Evolutionary conservation across 2,888 invertebrate genomes (phyloP), one percentile per base, ranked within the genome.

Genomic region (Disparrhopalites patrizii): DNA sequence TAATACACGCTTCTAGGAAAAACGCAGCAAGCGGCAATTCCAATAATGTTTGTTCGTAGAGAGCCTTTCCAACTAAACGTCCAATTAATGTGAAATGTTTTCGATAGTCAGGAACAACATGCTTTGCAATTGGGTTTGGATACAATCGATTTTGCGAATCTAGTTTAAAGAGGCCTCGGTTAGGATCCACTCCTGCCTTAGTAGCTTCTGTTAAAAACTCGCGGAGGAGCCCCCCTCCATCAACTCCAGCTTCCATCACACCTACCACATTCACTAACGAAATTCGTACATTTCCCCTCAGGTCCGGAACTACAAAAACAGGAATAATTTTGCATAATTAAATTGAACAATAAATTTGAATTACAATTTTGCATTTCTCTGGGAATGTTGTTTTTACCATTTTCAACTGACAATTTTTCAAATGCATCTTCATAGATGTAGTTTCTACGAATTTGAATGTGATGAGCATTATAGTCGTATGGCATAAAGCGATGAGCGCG

Each of bases 391-490:
- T n/a, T 72, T 80, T 79, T 80, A 92, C 92, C 92, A 82, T 94
- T 95, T 76, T 91, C 91, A 1, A 86, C 85, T 1, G 94, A 90
- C 3, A 98, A 83, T 79, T 93, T 93, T 61, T 95, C 94, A 78
- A 93, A 97, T 0, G 98, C 93, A 80, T 99, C 99, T 81, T 98
- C 98, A 79, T 99, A 99, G n/a, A 99, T 83, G 81, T 94, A 93
- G 72, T 91, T 89, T 64, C 99, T 83, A 66, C 94, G 82, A 7
- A 93, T 89, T 31, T 87, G 87, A 36, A 93, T 84, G 74, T 85
- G 84, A 72, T 90, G 72, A 83, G 90, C 89, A 68, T 87, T 86
- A 15, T 86, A 83, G 72, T 86, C 79, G 47, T 62, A 60, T 18
- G 67, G 67, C 36, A 61, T 40, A 20, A 43, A 62, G 25, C 68